A percentile compares a stretch with the other conserved stretches of the same genome.
These are phyloP conservation scores for Hipposideros armiger DNA, from an alignment of 2,113 vertebrate species.

Conservation along the genomic window DNA sequence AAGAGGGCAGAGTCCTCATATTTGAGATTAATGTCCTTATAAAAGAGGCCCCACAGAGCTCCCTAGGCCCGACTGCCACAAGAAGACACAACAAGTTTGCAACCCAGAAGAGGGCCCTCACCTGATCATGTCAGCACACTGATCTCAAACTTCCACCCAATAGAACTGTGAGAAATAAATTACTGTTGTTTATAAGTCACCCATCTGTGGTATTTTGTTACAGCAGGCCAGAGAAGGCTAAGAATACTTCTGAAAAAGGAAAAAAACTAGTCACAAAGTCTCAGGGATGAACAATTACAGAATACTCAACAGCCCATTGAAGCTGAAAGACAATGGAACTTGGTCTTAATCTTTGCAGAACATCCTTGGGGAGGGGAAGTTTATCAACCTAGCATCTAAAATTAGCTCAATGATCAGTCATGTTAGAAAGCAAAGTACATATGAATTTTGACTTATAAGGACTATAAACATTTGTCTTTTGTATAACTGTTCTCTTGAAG, in stretches of 20 bases:
- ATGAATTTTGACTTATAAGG: not conserved
- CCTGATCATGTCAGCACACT: too few species aligned
- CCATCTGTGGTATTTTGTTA: not conserved
- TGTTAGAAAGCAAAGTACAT: not conserved
- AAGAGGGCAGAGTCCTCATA: not conserved
- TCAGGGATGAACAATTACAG: not conserved
- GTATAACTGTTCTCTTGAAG: not conserved
- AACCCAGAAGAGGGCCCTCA: not conserved
- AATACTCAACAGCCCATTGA: not conserved
- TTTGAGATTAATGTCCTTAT: not conserved
- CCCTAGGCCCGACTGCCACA: too few species aligned
- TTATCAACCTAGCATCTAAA: not conserved
- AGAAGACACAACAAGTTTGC: not conserved
- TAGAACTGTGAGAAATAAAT: not conserved
- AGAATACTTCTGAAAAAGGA: not conserved
- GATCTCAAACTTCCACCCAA: not conserved
- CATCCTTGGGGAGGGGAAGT: not conserved
- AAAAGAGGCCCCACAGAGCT: not conserved
- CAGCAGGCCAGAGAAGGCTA: not conserved
- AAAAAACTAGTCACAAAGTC: not conserved
- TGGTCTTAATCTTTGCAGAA: not conserved
- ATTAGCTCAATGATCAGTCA: not conserved
- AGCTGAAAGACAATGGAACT: not conserved
- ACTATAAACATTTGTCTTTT: not conserved
- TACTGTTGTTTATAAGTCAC: not conserved